Evolutionary conservation across 2,797 vertebrate genomes (phyloP).

Genomic region (Lophius americanus): DNA sequence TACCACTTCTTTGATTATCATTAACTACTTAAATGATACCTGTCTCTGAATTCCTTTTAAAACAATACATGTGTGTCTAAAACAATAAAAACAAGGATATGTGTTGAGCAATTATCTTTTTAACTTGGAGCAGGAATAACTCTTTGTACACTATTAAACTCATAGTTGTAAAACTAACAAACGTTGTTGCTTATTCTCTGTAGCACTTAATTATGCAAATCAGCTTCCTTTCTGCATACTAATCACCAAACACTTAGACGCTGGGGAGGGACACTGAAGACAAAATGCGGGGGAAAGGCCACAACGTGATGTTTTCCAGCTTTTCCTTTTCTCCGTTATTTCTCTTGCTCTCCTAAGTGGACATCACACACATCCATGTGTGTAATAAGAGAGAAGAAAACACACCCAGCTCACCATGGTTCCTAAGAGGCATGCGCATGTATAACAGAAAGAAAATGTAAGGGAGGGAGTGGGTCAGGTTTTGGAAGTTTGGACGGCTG

Average conservation of each 20-base stretch:
- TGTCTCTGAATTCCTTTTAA: slow-evolving; percentile 73
- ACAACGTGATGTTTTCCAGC: slow-evolving; percentile 43
- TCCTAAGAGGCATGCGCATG: slow-evolving; percentile 74
- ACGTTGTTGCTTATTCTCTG: slow-evolving; percentile 86
- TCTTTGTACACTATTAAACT: slow-evolving; percentile 85
- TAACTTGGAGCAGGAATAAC: slow-evolving; percentile 83
- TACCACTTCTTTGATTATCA: slow-evolving; percentile 77
- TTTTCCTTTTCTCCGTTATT: slow-evolving; percentile 46
- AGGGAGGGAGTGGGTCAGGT: slow-evolving; percentile 25
- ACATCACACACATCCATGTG: slow-evolving; percentile 60
- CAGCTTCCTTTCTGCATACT: slow-evolving; percentile 83
- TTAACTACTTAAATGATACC: slow-evolving; percentile 83
- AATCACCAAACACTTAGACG: slow-evolving; percentile 75
- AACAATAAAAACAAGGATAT: slow-evolving; percentile 51
- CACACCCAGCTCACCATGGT: slow-evolving; percentile 75
- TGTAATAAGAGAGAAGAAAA: slow-evolving; percentile 70
- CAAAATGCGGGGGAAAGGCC: slow-evolving; percentile 55
- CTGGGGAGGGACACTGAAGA: slow-evolving; percentile 28
- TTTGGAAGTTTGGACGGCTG: slow-evolving; percentile 47
- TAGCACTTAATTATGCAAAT: slow-evolving; percentile 82
- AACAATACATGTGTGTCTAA: slow-evolving; percentile 65
- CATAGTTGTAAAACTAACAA: slow-evolving; percentile 84
- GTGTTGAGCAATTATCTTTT: slow-evolving; percentile 69
- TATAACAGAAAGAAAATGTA: slow-evolving; percentile 45
- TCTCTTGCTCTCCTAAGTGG: slow-evolving; percentile 48